Evolutionary conservation across 2,797 vertebrate genomes (phyloP).

Genomic region (Phataginus tetradactyla): DNA sequence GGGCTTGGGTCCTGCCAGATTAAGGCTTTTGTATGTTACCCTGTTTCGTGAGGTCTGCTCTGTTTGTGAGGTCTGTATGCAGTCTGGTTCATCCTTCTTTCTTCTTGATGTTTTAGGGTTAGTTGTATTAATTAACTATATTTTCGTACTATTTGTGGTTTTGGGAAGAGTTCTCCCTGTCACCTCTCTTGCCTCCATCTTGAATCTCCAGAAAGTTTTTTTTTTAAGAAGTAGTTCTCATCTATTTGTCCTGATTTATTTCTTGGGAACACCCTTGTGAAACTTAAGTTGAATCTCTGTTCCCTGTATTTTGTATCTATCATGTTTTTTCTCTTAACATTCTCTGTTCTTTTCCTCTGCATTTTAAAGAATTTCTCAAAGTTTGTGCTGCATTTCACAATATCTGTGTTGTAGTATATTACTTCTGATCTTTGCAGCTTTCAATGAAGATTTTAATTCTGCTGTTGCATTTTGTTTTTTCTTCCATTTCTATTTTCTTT

Average conservation of each 20-base stretch:
- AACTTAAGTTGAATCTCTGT: background rate
- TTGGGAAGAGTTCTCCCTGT: too few relatives aligned
- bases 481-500: conserved; percentile 5
- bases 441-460: conserved; percentile 20
- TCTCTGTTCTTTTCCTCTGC: background rate
- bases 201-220: background rate
- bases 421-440: background rate
- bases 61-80: too few relatives aligned
- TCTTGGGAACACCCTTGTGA: background rate
- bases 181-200: too few relatives aligned
- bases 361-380: background rate
- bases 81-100: too few relatives aligned
- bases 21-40: too few relatives aligned
- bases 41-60: too few relatives aligned
- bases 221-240: background rate
- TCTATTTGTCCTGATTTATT: conserved; percentile 21
- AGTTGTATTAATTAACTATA: too few relatives aligned
- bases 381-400: conserved; percentile 23
- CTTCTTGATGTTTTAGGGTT: too few relatives aligned
- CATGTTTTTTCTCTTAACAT: background rate
- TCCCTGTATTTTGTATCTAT: background rate
- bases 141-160: too few relatives aligned
- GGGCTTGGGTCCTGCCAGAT: too few relatives aligned
- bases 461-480: background rate
- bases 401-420: background rate